Percentiles rank a stretch among this genome's conserved stretches.
These are phyloP conservation scores for Aradus depressus DNA, from an alignment of 2,888 invertebrate genomes.

Conservation along the genomic window DNA sequence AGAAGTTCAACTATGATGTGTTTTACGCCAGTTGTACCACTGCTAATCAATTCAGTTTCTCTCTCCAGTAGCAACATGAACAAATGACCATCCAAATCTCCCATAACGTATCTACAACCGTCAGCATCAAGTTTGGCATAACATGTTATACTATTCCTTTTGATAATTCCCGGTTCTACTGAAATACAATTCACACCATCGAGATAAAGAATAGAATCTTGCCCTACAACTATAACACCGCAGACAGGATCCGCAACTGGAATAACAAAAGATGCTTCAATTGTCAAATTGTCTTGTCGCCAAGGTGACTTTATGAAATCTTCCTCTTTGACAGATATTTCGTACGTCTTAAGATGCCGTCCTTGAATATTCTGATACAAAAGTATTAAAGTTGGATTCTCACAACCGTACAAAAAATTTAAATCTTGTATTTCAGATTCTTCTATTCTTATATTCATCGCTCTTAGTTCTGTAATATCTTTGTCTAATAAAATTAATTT, in stretches of 20 bases:
- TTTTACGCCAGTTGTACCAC: slow-evolving; percentile 65
- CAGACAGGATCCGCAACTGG: slow-evolving; percentile 92
- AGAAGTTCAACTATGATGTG: slow-evolving; percentile 86
- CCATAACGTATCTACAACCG: slow-evolving; percentile 80
- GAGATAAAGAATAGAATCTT: slow-evolving; percentile 93
- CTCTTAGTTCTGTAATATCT: slow-evolving; percentile 85
- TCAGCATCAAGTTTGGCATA: slow-evolving; percentile 87
- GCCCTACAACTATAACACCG: slow-evolving; percentile 94
- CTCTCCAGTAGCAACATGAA: slow-evolving; percentile 90
- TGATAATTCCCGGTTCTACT: too few species aligned
- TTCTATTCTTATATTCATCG: slow-evolving; percentile 78
- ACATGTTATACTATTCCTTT: slow-evolving; percentile 88
- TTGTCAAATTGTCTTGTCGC: slow-evolving; percentile 97
- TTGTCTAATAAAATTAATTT: slow-evolving; percentile 94
- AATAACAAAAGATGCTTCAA: slow-evolving; percentile 89
- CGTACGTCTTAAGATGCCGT: slow-evolving; percentile 91
- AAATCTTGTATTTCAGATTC: slow-evolving; percentile 91
- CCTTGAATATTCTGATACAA: slow-evolving; percentile 91
- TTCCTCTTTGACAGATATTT: slow-evolving; percentile 84
- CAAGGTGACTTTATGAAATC: slow-evolving; percentile 91
- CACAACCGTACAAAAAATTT: slow-evolving; percentile 87
- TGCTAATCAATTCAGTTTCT: slow-evolving; percentile 66
- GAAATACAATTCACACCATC: slow-evolving; percentile 82
- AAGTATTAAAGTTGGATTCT: slow-evolving; percentile 81
- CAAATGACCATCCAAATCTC: slow-evolving; percentile 87